Evolutionary conservation across 2,888 invertebrate species (phyloP).

Genomic region (Hirtodrosophila alboralis): DNA sequence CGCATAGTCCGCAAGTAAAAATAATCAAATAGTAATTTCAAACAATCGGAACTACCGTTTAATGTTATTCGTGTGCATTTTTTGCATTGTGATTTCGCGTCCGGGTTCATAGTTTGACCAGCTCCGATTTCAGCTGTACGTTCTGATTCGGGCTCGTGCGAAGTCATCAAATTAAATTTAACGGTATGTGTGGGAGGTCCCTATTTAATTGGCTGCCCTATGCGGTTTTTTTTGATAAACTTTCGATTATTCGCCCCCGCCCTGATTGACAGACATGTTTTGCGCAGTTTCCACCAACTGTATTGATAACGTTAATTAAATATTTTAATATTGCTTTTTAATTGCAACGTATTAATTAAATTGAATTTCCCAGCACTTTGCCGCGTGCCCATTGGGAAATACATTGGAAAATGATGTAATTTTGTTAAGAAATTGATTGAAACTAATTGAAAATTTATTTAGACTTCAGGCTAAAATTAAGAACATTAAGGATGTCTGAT

Average conservation of each 20-base stretch:
- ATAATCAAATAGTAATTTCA: conserved; percentile 3
- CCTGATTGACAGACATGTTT: conserved; percentile 34
- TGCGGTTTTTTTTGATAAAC: conserved; percentile 31
- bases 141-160: conserved; percentile 16
- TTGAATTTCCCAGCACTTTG: conserved; percentile 29
- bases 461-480: too few relatives aligned
- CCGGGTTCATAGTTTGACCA: conserved; percentile 64
- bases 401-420: conserved; percentile 39
- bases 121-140: conserved; percentile 7
- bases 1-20: conserved; percentile 32
- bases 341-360: conserved; percentile 27
- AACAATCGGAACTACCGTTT: conserved; percentile 2
- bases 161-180: conserved; percentile 36
- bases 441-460: conserved; percentile 15
- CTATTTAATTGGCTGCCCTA: conserved; percentile 11
- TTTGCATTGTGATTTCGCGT: conserved; percentile 44
- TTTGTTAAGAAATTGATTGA: neutral
- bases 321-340: conserved; percentile 22
- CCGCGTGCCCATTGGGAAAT: conserved; percentile 29
- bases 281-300: conserved; percentile 46
- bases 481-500: too few relatives aligned
- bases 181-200: conserved; percentile 44
- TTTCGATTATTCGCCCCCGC: conserved; percentile 23
- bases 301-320: conserved; percentile 53
- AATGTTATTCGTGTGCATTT: conserved; percentile 19